Evolutionary conservation across 2,888 invertebrate species (phyloP), one percentile per base, ranked within the genome.

Genomic region (Vesta saturnalis): DNA sequence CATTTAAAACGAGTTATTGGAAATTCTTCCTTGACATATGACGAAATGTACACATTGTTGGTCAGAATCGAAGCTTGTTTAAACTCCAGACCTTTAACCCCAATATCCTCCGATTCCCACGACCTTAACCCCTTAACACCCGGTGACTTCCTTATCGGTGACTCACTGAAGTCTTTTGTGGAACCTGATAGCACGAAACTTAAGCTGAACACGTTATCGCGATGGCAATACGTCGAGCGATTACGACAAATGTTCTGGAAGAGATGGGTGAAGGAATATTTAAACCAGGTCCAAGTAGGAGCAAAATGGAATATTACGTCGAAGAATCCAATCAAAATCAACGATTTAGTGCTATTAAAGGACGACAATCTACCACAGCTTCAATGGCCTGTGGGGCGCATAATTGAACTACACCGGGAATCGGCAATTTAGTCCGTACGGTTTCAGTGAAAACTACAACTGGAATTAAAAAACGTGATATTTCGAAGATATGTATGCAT

Each of bases 141-240:
- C 14, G 43, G 43, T n/a, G 5, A 43, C 43, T 43, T 43, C 14
- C 43, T 43, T 43, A 43, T 43, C 14, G 43, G 12, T 43, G 14
- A 63, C 15, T 30, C 19, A 18, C 8, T 52, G 2, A 52, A 4
- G 8, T 15, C 52, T 4, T 18, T 18, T 18, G 18, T 52, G 19
- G 52, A 52, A 19, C 18, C 18, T 2, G 52, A 52, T 12, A 15
- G 2, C 15, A 52, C 52, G 14, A 8, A 52, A 3, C 14, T 52
- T 3, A 52, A 52, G 21, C 8, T 52, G 21, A 52, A 52, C 19
- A 52, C 52, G 14, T 52, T 52, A 18, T 52, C 52, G 12, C 3
- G 21, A 52, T 52, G 52, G 52, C 52, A 52, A 52, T 18, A 18
- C 52, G 14, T 52, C 8, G 52, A 52, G 15, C 21, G 21, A 10